phyloP scores from a whole-genome alignment of 2,888 invertebrate species.

The Clanis bilineata region DNA sequence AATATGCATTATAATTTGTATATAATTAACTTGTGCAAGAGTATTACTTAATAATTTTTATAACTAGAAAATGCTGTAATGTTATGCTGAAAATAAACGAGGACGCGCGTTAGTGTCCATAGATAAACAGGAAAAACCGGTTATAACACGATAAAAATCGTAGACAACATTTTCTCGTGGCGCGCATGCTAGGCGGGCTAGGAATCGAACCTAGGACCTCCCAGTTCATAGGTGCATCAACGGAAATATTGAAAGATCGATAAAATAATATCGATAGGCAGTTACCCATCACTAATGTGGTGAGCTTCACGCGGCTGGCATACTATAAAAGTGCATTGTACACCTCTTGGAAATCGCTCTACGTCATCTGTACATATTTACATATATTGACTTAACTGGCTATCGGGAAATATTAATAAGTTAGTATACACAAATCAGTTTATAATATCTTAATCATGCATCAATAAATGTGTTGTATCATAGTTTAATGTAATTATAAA shows the following conservation, averaged over 20 bases:
- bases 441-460: slow-evolving; percentile 5
- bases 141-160: no score
- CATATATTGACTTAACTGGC: slow-evolving; percentile 25
- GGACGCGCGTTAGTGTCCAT: no score
- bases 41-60: not conserved
- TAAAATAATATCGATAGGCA: slow-evolving; percentile 1
- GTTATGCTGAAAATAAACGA: no score
- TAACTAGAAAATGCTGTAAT: not conserved
- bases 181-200: no score
- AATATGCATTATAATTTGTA: not conserved
- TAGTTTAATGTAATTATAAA: not conserved
- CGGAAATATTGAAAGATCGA: not conserved
- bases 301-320: slow-evolving; percentile 59
- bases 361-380: slow-evolving; percentile 51
- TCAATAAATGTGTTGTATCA: not conserved
- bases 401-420: slow-evolving; percentile 2
- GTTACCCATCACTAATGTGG: slow-evolving; percentile 44
- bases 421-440: not conserved
- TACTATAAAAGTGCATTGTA: slow-evolving; percentile 76
- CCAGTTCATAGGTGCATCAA: no score
- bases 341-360: slow-evolving; percentile 64
- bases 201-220: no score
- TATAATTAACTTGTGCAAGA: not conserved
- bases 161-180: no score
- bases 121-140: no score